These are phyloP conservation scores for Semnornis frantzii DNA, from an alignment of 2,113 vertebrate species.

Conservation along the genomic window DNA sequence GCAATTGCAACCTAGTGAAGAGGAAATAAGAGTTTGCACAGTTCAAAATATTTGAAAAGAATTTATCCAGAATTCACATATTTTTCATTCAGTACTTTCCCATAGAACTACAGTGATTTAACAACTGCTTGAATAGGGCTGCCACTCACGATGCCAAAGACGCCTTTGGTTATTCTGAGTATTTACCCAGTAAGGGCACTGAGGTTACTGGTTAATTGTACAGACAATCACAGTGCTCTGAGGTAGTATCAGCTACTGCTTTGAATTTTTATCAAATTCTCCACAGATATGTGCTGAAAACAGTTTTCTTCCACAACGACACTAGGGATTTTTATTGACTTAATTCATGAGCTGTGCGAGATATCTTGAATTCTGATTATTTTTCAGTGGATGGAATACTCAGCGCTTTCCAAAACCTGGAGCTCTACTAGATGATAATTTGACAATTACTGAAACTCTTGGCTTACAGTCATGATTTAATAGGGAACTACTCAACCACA, in stretches of 20 bases:
- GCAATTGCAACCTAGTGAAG: background rate
- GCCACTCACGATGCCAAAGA: background rate
- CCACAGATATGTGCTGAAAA: background rate
- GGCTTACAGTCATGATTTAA: background rate
- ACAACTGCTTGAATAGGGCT: background rate
- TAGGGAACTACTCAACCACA: background rate
- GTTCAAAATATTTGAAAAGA: background rate
- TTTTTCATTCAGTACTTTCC: background rate
- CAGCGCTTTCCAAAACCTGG: background rate
- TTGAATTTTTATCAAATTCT: constrained; percentile 20
- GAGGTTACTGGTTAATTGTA: background rate
- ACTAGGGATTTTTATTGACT: background rate
- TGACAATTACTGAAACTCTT: background rate
- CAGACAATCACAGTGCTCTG: background rate
- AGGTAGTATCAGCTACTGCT: background rate
- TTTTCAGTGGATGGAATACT: background rate
- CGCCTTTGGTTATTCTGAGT: background rate
- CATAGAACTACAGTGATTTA: background rate
- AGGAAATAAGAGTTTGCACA: background rate
- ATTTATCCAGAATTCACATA: background rate
- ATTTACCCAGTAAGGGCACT: background rate
- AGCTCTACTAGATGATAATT: background rate
- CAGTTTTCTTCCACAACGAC: background rate
- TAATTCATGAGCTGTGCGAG: background rate
- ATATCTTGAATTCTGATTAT: background rate